phyloP scores from a whole-genome alignment of 2,113 vertebrate genomes.

The Thamnophis sirtalis region DNA sequence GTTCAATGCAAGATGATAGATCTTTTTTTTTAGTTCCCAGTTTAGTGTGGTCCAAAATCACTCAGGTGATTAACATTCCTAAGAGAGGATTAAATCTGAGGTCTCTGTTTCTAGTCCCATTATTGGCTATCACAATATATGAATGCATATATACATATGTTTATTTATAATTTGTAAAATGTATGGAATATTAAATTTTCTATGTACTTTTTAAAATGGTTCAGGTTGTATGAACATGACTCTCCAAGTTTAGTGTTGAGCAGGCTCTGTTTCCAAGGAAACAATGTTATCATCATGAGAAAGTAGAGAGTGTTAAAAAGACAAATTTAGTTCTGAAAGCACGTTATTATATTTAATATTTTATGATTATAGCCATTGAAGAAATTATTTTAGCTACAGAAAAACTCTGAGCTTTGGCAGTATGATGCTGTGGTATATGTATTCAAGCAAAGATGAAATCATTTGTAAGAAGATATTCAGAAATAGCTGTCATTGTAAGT shows the following conservation, averaged over 20 bases:
- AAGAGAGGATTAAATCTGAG: too few species aligned
- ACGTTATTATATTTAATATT: slow-evolving; percentile 41
- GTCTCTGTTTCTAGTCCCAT: too few species aligned
- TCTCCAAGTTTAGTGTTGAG: not conserved
- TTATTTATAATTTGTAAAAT: too few species aligned
- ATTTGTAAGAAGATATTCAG: not conserved
- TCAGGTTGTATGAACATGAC: slow-evolving; percentile 29
- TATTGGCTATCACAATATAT: too few species aligned
- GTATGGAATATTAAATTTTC: slow-evolving; percentile 18
- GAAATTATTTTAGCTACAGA: not conserved
- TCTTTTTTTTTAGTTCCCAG: too few species aligned
- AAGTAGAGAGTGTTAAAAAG: slow-evolving; percentile 20
- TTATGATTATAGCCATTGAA: slow-evolving; percentile 44
- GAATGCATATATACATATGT: not conserved
- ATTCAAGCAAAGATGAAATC: slow-evolving; percentile 16
- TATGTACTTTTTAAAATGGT: slow-evolving; percentile 31
- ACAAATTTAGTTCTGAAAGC: slow-evolving; percentile 33
- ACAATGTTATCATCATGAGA: slow-evolving; percentile 11
- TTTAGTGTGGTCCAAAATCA: too few species aligned
- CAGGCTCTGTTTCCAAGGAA: slow-evolving; percentile 38
- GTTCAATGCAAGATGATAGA: too few species aligned
- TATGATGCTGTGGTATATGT: slow-evolving; percentile 11
- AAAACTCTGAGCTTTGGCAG: slow-evolving; percentile 14
- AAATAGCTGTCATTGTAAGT: too few species aligned
- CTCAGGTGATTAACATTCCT: too few species aligned